Evolutionary conservation across 2,113 vertebrate species (phyloP).

Genomic region (Papio anubis): DNA sequence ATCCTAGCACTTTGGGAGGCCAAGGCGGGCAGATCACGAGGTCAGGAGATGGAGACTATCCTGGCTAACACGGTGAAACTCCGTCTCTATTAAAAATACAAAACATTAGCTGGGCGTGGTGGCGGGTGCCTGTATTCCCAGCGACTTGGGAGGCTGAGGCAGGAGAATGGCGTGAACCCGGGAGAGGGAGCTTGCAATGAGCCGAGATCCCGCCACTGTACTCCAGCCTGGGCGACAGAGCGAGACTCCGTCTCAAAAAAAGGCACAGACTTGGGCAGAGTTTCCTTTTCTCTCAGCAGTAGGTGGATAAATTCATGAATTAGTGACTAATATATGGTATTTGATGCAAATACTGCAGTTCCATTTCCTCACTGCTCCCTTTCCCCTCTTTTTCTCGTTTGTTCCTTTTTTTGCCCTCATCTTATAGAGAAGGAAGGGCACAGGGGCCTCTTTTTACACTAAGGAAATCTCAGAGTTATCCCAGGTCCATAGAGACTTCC

Average conservation of each 20-base stretch:
- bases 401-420: not conserved
- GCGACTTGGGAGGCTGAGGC: too few species aligned
- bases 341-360: not conserved
- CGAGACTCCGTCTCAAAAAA: not conserved
- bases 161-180: too few species aligned
- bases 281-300: not conserved
- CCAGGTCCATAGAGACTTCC: not conserved
- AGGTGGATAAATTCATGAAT: not conserved
- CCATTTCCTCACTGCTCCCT: not conserved
- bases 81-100: too few species aligned
- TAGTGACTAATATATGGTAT: not conserved
- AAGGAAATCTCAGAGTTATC: not conserved
- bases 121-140: too few species aligned
- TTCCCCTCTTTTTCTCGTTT: not conserved
- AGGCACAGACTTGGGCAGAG: not conserved
- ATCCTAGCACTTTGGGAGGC: too few species aligned
- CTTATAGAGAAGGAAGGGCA: not conserved
- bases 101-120: too few species aligned
- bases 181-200: too few species aligned
- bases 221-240: too few species aligned
- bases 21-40: too few species aligned
- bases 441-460: not conserved
- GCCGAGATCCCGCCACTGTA: too few species aligned
- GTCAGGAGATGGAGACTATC: too few species aligned
- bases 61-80: too few species aligned